Conservation (phyloP, 2,888 invertebrate genomes). For the Ormyrus rosae region DNA sequence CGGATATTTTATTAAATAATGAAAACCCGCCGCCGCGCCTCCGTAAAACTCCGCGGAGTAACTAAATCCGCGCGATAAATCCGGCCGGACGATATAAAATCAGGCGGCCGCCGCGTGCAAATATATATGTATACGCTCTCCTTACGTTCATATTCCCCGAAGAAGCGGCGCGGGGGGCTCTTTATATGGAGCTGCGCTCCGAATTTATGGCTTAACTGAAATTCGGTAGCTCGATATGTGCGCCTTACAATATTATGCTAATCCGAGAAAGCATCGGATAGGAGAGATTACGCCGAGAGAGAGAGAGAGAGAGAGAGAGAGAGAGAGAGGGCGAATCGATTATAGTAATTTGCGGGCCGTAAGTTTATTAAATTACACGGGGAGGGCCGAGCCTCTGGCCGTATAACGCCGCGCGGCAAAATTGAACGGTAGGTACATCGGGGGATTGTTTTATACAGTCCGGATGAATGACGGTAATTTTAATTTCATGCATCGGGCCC, state of each 20-base stretch:
- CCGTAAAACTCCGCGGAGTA: not conserved
- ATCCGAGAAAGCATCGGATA: conserved; percentile 53
- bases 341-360: conserved; percentile 56
- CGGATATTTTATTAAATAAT: too few relatives aligned
- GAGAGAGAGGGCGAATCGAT: conserved; percentile 52
- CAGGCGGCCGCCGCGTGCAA: not conserved
- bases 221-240: conserved; percentile 50
- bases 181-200: conserved; percentile 3
- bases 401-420: conserved; percentile 32
- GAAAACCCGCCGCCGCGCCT: too few relatives aligned
- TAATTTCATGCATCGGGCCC: conserved; percentile 53
- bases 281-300: not conserved
- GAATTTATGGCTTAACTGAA: conserved; percentile 50
- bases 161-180: not conserved
- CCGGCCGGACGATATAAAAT: conserved; percentile 17
- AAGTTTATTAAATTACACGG: conserved; percentile 58
- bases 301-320: not conserved
- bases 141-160: not conserved
- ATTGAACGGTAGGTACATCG: conserved; percentile 49
- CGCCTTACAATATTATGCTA: conserved; percentile 58
- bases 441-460: conserved; percentile 53
- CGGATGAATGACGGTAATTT: conserved; percentile 54
- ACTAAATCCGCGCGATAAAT: conserved; percentile 22
- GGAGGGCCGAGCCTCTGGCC: conserved; percentile 15
- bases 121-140: not conserved